Base-by-base conservation (phyloP, 1,140 invertebrate genomes). In the Ceratoteleas bidentatus region DNA sequence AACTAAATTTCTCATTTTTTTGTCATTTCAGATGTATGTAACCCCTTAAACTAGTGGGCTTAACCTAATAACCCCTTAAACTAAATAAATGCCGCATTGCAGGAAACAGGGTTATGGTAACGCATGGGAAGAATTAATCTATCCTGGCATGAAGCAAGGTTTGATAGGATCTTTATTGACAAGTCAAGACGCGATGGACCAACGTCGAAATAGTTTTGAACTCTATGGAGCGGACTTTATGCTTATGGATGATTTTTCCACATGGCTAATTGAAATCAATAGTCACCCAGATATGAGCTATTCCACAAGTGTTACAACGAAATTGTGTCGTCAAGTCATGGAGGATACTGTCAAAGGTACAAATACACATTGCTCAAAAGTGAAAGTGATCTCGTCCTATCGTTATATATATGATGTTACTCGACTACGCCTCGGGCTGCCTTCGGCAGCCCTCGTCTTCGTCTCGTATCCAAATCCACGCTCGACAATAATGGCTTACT, bases 241-340 rank as follows among this genome's bases (percentile, higher is more conserved):
- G 95, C 89, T 96, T 36, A 96, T 95, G 62, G 96, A 98, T 72
- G 96, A 98, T 88, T 96, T 96, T 81, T 95, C 94, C 56, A 96
- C 97, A 0, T 98, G 97, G 96, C 91, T 98, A 0, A 96, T 99
- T 77, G 98, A 99, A 89, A 98, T 99, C 73, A 98, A 99, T 88
- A 97, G 96, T 6, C 97, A 96, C 90, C 97, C 97, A 0, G 97
- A 97, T 85, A 94, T 99, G 92, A 96, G 96, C 36, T 93, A 95
- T 8, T 97, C 96, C 0, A 98, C 97, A 0, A 96, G 95, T 70
- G 96, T 98, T 0, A 99, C 97, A 0, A 95, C 96, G 0, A 91
- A 95, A 64, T 92, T 99, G 83, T 98, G 97, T 88, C 93, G 95
- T 11, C 95, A 96, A 87, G 97, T 96, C 53, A 93, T 98, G 56